phyloP scores from a whole-genome alignment of 2,888 invertebrate species.

The Aromia moschata region DNA sequence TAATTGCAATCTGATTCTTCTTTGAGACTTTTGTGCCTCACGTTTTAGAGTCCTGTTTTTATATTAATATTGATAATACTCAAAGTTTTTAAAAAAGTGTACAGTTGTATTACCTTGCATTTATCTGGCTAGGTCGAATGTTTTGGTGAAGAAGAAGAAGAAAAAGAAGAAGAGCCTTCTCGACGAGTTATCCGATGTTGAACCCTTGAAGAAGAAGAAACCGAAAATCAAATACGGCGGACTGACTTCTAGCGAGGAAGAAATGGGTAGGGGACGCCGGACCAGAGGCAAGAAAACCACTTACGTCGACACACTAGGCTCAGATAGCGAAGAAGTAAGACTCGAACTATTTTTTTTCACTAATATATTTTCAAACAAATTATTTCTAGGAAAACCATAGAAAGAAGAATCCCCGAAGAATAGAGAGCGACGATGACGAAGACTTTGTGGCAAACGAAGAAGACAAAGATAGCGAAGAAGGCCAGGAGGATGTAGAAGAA shows the following conservation, averaged over 20 bases:
- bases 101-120: too few species aligned
- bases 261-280: slow-evolving; percentile 68
- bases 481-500: slow-evolving; percentile 46
- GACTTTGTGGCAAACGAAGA: slow-evolving; percentile 66
- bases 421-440: slow-evolving; percentile 65
- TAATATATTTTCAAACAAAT: background rate
- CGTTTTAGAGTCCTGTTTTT: too few species aligned
- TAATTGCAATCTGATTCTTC: too few species aligned
- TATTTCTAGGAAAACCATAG: slow-evolving; percentile 60
- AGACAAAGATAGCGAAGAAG: slow-evolving; percentile 59
- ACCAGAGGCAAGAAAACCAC: slow-evolving; percentile 79
- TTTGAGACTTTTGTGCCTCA: too few species aligned
- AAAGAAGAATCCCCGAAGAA: slow-evolving; percentile 60
- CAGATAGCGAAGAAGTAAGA: slow-evolving; percentile 78
- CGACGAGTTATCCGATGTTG: slow-evolving; percentile 38
- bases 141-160: slow-evolving; percentile 59
- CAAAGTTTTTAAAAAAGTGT: too few species aligned
- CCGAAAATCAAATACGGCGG: slow-evolving; percentile 68
- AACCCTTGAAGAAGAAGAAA: slow-evolving; percentile 60
- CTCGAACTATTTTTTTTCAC: background rate
- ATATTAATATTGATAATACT: too few species aligned
- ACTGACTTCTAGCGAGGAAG: slow-evolving; percentile 64
- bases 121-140: slow-evolving; percentile 39
- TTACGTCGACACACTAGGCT: slow-evolving; percentile 79
- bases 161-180: slow-evolving; percentile 52